These are phyloP conservation scores for Scaptomyza pallida DNA, from an alignment of 1,140 invertebrate genomes.

Conservation along the genomic window DNA sequence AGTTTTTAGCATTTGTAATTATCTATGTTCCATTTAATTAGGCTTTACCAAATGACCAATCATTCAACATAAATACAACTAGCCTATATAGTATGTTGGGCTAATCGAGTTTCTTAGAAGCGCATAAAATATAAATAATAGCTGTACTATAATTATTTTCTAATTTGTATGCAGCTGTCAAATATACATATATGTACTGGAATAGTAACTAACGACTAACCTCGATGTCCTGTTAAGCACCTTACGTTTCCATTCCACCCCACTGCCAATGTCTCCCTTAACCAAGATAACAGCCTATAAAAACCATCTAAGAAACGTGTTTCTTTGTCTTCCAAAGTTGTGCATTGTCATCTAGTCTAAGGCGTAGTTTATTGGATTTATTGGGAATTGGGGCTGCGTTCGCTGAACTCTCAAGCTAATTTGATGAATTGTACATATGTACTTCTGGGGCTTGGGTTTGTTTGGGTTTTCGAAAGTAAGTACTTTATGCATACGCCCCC, in stretches of 20 bases:
- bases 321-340: slow-evolving; percentile 25
- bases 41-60: slow-evolving; percentile 10
- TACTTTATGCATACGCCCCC: background rate
- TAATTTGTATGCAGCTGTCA: slow-evolving; percentile 58
- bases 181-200: slow-evolving; percentile 8
- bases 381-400: slow-evolving; percentile 34
- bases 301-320: slow-evolving; percentile 13
- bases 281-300: slow-evolving; percentile 7
- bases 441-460: slow-evolving; percentile 15
- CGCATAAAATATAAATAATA: slow-evolving; percentile 33
- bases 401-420: slow-evolving; percentile 56
- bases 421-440: slow-evolving; percentile 18
- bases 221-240: slow-evolving; percentile 30
- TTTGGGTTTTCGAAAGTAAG: background rate
- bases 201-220: slow-evolving; percentile 13
- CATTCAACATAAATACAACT: slow-evolving; percentile 40
- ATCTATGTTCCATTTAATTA: slow-evolving; percentile 40
- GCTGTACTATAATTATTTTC: slow-evolving; percentile 66
- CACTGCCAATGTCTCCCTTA: background rate
- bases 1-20: slow-evolving; percentile 17
- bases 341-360: slow-evolving; percentile 33
- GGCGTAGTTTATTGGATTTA: slow-evolving; percentile 64
- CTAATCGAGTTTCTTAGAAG: slow-evolving; percentile 48
- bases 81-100: background rate
- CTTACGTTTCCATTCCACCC: slow-evolving; percentile 29